Evolutionary conservation across 1,140 invertebrate species (phyloP), one percentile per base, ranked within the genome.

Genomic region (Asbolus verrucosus): DNA sequence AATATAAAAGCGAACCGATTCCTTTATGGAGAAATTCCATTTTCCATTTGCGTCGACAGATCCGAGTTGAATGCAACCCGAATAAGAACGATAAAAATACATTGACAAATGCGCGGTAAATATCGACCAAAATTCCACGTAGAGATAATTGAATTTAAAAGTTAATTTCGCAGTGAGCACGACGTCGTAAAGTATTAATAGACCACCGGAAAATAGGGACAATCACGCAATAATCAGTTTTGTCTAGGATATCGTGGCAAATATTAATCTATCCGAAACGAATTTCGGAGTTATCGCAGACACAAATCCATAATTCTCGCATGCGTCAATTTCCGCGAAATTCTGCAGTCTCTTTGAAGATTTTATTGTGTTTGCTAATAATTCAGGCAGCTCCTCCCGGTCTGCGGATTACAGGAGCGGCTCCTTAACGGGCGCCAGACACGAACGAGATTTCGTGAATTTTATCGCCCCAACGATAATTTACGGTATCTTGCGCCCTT

Each of bases 151-250:
- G 46, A 54, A 54, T 54, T 54, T 54, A 54, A 30, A 54, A 54
- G 46, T 54, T 54, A 54, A 54, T 54, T 54, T 54, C 21, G 46
- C 19, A 27, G 46, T 54, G 13, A 54, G 46, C 46, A 54, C 33
- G 33, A 39, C 21, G 61, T 63, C 61, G 61, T 63, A 21, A 63
- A 63, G 19, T 41, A 63, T 63, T 63, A 63, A 63, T 41, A 30
- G 33, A 41, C 61, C 31, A 21, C 2, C 61, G 33, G 61, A 63
- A 63, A 63, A 63, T 39, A 38, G 33, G 36, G 24, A 39, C 39
- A 41, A 63, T 63, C 61, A 63, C 61, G 61, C 61, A 63, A 63
- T 63, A 38, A 63, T 63, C 61, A 62, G 59, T 54, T 54, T 54
- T 54, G 21, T 54, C 46, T 54, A 13, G 9, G n/a, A 8, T 54